Percentiles rank a stretch among this genome's conserved stretches.
These are phyloP conservation scores for Drosophila meridionalis DNA, from an alignment of 2,888 invertebrate species.

Conservation along the genomic window DNA sequence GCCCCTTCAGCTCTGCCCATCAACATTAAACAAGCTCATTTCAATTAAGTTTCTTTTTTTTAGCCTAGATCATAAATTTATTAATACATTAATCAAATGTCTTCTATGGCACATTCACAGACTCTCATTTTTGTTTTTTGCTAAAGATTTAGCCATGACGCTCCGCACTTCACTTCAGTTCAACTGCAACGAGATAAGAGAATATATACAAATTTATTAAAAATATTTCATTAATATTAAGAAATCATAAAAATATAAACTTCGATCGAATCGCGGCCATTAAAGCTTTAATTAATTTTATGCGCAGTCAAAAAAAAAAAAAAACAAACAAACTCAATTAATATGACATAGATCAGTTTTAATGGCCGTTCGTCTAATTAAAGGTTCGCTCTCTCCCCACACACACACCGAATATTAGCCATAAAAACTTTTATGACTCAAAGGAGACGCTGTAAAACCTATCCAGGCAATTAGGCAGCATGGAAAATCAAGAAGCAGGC, in stretches of 20 bases:
- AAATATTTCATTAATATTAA: slow-evolving; percentile 4
- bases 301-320: slow-evolving; percentile 12
- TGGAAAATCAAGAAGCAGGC: slow-evolving; percentile 7
- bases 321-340: slow-evolving; percentile 49
- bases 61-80: slow-evolving; percentile 35
- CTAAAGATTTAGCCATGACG: slow-evolving; percentile 14
- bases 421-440: slow-evolving; percentile 61
- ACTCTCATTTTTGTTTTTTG: slow-evolving; percentile 38
- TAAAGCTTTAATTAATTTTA: slow-evolving; percentile 53
- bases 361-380: slow-evolving; percentile 65
- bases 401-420: slow-evolving; percentile 49
- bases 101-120: slow-evolving; percentile 67
- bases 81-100: slow-evolving; percentile 42
- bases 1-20: too few species aligned
- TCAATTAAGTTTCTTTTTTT: not conserved
- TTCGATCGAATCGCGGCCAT: slow-evolving; percentile 29
- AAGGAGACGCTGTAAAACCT: slow-evolving; percentile 48
- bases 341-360: slow-evolving; percentile 62
- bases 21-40: not conserved
- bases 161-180: slow-evolving; percentile 6
- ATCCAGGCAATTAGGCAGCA: slow-evolving; percentile 68
- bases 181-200: slow-evolving; percentile 55
- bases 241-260: slow-evolving; percentile 20
- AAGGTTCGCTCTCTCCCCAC: slow-evolving; percentile 39
- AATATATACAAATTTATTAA: slow-evolving; percentile 11